These are phyloP conservation scores for Drosophila atroscutellata DNA, from an alignment of 2,888 invertebrate genomes.

Conservation along the genomic window DNA sequence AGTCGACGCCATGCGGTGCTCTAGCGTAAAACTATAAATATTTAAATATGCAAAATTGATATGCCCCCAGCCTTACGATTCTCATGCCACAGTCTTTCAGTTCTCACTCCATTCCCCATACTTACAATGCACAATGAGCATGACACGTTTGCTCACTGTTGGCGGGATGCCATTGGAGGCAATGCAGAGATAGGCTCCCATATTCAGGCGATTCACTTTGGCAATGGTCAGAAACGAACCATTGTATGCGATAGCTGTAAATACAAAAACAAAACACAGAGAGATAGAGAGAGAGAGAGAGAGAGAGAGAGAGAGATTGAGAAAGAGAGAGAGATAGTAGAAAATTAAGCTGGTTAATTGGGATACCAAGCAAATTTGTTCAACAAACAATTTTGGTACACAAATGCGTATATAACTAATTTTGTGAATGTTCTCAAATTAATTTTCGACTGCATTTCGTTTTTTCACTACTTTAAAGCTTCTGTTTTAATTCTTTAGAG, in stretches of 20 bases:
- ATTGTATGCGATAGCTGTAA: constrained; percentile 88
- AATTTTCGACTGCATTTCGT: neutral
- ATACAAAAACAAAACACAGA: neutral
- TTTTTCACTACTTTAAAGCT: neutral
- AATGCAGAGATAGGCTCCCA: constrained; percentile 93
- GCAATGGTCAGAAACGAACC: constrained; percentile 90
- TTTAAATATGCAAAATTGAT: constrained; percentile 78
- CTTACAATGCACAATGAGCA: constrained; percentile 94
- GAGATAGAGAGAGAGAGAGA: neutral
- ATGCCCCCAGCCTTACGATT: constrained; percentile 37
- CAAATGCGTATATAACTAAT: neutral
- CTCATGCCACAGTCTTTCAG: neutral
- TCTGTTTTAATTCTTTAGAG: neutral
- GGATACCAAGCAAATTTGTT: constrained; percentile 33
- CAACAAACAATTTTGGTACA: constrained; percentile 16
- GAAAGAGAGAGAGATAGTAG: neutral
- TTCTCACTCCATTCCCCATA: constrained; percentile 67
- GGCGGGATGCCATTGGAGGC: constrained; percentile 93
- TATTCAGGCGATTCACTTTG: constrained; percentile 90
- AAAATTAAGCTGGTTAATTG: constrained; percentile 35
- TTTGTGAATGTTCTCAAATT: neutral
- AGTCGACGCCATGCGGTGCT: constrained; percentile 60
- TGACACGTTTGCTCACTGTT: constrained; percentile 91
- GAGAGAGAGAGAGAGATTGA: neutral
- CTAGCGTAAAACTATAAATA: constrained; percentile 74